phyloP scores from a whole-genome alignment of 1,140 invertebrate species.

The Eriocheir sinensis region DNA sequence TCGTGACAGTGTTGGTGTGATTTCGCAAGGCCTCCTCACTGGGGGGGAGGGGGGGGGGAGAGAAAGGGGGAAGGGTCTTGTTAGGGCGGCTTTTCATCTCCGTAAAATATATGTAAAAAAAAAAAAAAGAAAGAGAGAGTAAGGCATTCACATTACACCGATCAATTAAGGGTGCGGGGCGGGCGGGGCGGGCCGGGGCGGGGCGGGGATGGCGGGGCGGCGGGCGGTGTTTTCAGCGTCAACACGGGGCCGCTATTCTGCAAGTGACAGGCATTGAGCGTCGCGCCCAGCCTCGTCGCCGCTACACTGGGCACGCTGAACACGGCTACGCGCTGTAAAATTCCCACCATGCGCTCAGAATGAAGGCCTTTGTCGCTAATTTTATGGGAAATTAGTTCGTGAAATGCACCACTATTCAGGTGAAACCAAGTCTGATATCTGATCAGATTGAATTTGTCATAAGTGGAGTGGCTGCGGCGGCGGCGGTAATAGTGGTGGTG shows the following conservation, averaged over 20 bases:
- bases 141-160: conserved; percentile 69
- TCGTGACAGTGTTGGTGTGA: conserved; percentile 28
- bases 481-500: neutral
- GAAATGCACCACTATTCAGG: conserved; percentile 77
- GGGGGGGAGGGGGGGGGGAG: no score
- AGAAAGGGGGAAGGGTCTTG: no score
- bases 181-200: conserved; percentile 12
- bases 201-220: neutral
- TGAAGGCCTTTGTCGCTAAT: conserved; percentile 79
- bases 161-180: conserved; percentile 68
- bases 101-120: conserved; percentile 35
- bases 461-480: conserved; percentile 49
- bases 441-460: conserved; percentile 77
- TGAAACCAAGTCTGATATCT: conserved; percentile 79
- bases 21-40: conserved; percentile 45
- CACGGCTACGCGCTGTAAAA: conserved; percentile 77
- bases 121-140: conserved; percentile 49
- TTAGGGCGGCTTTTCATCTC: conserved; percentile 52
- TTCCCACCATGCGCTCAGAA: conserved; percentile 74
- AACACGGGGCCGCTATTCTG: conserved; percentile 64
- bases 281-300: conserved; percentile 54
- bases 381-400: conserved; percentile 78
- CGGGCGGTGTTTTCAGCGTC: conserved; percentile 54
- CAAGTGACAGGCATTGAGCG: conserved; percentile 74
- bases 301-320: conserved; percentile 72